A percentile compares a stretch with the other conserved stretches of the same genome.
Conservation (phyloP, 2,797 vertebrate genomes). For the Neosilurus hyrtlii region DNA sequence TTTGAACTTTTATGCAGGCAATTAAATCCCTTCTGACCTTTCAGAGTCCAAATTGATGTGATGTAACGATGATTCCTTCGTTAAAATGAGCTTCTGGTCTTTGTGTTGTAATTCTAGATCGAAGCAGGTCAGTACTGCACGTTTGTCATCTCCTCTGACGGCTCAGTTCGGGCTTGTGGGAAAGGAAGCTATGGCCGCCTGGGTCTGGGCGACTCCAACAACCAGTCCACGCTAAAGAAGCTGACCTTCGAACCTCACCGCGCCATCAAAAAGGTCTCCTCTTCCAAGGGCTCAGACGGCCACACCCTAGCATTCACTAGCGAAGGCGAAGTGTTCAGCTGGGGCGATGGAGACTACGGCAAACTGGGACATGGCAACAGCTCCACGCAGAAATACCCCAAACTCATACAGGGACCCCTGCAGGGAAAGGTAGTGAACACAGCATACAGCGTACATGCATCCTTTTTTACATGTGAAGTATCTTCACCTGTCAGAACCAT, state of each 20-base stretch:
- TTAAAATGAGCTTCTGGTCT: too few relatives aligned
- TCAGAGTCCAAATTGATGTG: neutral
- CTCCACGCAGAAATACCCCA: slow-evolving; percentile 83
- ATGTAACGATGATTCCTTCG: too few relatives aligned
- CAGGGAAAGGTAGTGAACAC: slow-evolving; percentile 74
- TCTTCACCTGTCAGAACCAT: neutral
- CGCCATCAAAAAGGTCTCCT: slow-evolving; percentile 79
- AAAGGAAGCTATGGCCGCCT: slow-evolving; percentile 81
- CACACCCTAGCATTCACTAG: slow-evolving; percentile 81
- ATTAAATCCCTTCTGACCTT: slow-evolving; percentile 56
- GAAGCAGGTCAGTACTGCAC: slow-evolving; percentile 84
- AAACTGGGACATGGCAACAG: slow-evolving; percentile 83
- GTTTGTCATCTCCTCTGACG: slow-evolving; percentile 78
- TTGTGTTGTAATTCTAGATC: slow-evolving; percentile 63
- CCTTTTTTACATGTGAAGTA: neutral
- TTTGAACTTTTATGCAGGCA: neutral
- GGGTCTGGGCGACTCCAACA: slow-evolving; percentile 81
- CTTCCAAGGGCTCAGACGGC: slow-evolving; percentile 80
- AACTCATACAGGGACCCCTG: slow-evolving; percentile 80
- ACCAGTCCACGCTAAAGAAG: slow-evolving; percentile 81
- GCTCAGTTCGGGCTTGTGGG: slow-evolving; percentile 78
- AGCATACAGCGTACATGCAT: neutral
- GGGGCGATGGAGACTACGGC: slow-evolving; percentile 82
- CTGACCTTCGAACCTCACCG: slow-evolving; percentile 80
- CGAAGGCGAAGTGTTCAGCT: slow-evolving; percentile 81